These are phyloP conservation scores for Helarctos malayanus DNA, from an alignment of 2,797 vertebrate genomes.

Conservation along the genomic window DNA sequence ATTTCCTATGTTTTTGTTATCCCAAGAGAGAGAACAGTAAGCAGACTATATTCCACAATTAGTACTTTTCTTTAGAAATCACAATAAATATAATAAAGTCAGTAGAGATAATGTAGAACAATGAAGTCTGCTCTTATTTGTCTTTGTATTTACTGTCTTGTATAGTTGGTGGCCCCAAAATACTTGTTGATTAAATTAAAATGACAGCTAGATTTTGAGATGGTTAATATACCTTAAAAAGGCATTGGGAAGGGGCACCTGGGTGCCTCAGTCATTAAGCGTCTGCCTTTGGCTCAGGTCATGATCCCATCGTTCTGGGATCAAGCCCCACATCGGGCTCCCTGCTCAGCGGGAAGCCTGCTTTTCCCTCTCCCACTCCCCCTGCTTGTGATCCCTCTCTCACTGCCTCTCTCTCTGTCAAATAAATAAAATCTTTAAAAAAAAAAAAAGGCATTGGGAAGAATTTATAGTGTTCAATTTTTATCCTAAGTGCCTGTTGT, in stretches of 20 bases:
- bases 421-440: no score
- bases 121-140: slow-evolving; percentile 3
- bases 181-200: neutral
- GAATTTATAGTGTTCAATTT: slow-evolving; percentile 18
- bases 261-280: no score
- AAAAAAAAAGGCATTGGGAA: neutral
- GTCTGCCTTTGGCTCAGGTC: no score
- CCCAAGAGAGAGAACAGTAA: slow-evolving; percentile 11
- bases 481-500: slow-evolving; percentile 13
- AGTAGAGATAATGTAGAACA: neutral
- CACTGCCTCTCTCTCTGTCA: no score
- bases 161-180: neutral
- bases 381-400: no score
- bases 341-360: no score
- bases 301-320: no score
- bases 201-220: slow-evolving; percentile 26
- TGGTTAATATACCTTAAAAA: slow-evolving; percentile 19
- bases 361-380: no score
- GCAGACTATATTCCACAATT: slow-evolving; percentile 4
- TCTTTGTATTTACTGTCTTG: neutral
- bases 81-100: slow-evolving; percentile 19
- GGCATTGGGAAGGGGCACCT: neutral
- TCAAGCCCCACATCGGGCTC: no score
- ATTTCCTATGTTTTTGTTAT: slow-evolving; percentile 41
- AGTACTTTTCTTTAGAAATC: slow-evolving; percentile 44